Evolutionary conservation across 2,888 invertebrate genomes (phyloP).

Genomic region (Oxyteleia sp.): DNA sequence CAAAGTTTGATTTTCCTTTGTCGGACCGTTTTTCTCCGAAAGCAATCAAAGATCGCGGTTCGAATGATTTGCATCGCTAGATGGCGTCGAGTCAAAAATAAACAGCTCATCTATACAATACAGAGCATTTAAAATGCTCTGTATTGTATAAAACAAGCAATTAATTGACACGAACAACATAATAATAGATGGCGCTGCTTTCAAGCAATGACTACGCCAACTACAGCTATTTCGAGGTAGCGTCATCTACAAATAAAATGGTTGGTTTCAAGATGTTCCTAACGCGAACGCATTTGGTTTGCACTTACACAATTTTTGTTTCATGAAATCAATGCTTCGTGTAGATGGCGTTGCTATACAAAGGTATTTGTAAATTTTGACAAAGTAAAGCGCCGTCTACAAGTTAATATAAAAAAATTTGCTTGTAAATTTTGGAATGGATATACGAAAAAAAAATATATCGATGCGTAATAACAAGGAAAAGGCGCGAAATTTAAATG

Average conservation of each 20-base stretch:
- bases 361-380: no score
- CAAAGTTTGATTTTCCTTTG: background rate
- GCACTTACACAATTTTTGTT: no score
- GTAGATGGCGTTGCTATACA: no score
- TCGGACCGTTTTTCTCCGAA: background rate
- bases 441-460: no score
- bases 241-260: background rate
- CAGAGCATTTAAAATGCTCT: background rate
- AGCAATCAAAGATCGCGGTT: background rate
- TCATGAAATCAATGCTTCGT: no score
- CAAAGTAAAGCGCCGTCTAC: no score
- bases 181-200: background rate
- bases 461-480: no score
- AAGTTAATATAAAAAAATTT: no score
- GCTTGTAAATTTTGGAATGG: no score
- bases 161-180: background rate
- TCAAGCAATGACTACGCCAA: background rate
- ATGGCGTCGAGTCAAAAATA: background rate
- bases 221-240: background rate
- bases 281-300: no score
- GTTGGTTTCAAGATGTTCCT: conserved; percentile 1
- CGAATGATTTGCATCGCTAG: background rate
- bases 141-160: background rate
- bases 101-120: background rate
- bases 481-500: background rate